These are phyloP conservation scores for Seriola dumerili DNA, from an alignment of 2,113 vertebrate species.

Conservation along the genomic window DNA sequence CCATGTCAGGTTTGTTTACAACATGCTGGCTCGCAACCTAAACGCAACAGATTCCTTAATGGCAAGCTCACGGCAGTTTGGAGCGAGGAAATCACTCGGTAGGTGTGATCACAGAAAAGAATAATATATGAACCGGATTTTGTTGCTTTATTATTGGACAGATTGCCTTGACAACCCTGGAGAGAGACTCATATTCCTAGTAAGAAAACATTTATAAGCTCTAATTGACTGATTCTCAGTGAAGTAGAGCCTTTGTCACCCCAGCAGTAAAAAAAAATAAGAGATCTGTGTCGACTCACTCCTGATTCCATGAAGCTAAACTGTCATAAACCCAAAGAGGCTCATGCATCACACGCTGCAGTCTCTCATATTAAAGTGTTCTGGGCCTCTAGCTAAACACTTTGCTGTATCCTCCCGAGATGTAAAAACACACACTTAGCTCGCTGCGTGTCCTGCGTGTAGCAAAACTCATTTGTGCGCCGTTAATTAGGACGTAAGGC, in stretches of 20 bases:
- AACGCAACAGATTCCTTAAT: background rate
- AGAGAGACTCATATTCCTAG: background rate
- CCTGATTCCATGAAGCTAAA: background rate
- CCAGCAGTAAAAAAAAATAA: background rate
- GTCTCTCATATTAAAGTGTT: background rate
- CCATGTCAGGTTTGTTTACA: background rate
- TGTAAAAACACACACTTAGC: background rate
- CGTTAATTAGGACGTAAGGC: slow-evolving; percentile 34
- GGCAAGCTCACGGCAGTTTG: background rate
- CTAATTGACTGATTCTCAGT: background rate
- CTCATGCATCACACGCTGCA: background rate
- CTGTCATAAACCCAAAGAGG: slow-evolving; percentile 8
- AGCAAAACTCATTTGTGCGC: slow-evolving; percentile 17
- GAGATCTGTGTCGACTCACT: background rate
- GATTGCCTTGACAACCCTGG: background rate
- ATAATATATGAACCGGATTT: background rate
- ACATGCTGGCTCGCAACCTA: background rate
- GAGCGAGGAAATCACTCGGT: background rate
- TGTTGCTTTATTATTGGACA: background rate
- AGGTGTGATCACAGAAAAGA: background rate
- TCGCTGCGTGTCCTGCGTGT: background rate
- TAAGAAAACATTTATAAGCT: background rate
- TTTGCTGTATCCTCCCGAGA: slow-evolving; percentile 12
- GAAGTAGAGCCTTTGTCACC: background rate
- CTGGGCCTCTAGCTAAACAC: slow-evolving; percentile 18